Percentiles rank a stretch among this genome's conserved stretches.
These are phyloP conservation scores for Apeira syringaria DNA, from an alignment of 2,888 invertebrate genomes.

Conservation along the genomic window DNA sequence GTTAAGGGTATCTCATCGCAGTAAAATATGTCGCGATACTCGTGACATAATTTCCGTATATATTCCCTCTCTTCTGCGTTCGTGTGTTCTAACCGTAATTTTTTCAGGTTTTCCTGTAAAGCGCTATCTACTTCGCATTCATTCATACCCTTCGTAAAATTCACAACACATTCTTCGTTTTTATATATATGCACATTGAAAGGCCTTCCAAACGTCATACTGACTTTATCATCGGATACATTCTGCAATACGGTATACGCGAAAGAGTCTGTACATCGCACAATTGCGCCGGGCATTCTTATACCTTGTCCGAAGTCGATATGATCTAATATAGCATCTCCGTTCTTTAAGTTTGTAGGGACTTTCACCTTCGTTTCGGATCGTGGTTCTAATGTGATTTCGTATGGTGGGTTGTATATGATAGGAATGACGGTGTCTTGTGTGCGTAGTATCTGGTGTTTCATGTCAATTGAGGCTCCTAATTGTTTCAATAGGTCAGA, in stretches of 20 bases:
- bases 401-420: neutral
- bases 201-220: neutral
- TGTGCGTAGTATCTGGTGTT: slow-evolving; percentile 1
- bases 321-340: slow-evolving; percentile 8
- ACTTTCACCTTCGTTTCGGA: neutral
- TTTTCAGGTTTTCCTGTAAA: neutral
- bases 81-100: neutral
- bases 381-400: neutral
- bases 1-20: slow-evolving; percentile 1
- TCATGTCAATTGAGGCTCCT: slow-evolving; percentile 3
- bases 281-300: slow-evolving; percentile 27
- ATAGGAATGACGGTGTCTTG: neutral
- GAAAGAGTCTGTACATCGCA: slow-evolving; percentile 18
- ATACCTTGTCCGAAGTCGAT: slow-evolving; percentile 20
- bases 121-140: neutral
- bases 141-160: neutral
- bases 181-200: neutral
- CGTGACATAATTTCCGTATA: neutral
- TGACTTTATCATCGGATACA: neutral
- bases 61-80: neutral
- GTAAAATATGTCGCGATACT: slow-evolving; percentile 1
- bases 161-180: neutral
- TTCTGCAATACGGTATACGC: neutral
- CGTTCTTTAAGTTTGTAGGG: neutral
- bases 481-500: slow-evolving; percentile 5